Evolutionary conservation across 2,113 vertebrate genomes (phyloP).

Genomic region (Festucalex cinctus): DNA sequence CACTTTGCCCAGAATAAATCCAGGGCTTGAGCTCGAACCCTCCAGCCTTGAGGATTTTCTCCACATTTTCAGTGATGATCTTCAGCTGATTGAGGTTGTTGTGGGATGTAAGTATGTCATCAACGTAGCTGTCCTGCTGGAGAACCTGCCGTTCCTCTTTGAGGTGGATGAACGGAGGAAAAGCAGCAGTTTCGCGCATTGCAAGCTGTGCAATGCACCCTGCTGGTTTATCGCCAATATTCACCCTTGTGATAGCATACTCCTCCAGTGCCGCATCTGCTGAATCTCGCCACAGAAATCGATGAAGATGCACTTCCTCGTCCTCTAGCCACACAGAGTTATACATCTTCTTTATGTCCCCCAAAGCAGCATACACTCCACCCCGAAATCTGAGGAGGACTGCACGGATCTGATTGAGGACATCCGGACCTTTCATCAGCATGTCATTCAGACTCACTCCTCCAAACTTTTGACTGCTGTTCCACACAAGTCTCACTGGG

Average conservation of each 20-base stretch:
- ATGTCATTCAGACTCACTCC: conserved; percentile 29
- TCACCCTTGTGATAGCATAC: conserved; percentile 18
- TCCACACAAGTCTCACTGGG: conserved; percentile 25
- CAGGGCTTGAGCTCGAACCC: neutral
- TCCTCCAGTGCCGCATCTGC: neutral
- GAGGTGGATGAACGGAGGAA: neutral
- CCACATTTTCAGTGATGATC: neutral
- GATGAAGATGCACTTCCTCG: conserved; percentile 11
- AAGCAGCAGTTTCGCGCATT: conserved; percentile 6
- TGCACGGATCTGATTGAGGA: too few relatives aligned
- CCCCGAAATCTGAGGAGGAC: too few relatives aligned
- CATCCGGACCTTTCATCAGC: conserved; percentile 20
- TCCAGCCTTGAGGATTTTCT: neutral
- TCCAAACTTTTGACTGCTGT: conserved; percentile 24
- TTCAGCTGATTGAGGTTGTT: neutral
- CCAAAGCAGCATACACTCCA: too few relatives aligned
- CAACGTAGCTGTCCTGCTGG: neutral
- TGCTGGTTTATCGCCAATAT: conserved; percentile 30
- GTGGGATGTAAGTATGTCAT: neutral
- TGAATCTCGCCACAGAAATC: conserved; percentile 25
- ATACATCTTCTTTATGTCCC: conserved; percentile 31
- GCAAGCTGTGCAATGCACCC: conserved; percentile 32
- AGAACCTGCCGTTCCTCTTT: conserved; percentile 12
- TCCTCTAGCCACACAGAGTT: conserved; percentile 38
- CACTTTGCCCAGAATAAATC: conserved; percentile 9